Evolutionary conservation across 2,797 vertebrate genomes (phyloP), one percentile per base, ranked within the genome.

Genomic region (Acomys russatus): DNA sequence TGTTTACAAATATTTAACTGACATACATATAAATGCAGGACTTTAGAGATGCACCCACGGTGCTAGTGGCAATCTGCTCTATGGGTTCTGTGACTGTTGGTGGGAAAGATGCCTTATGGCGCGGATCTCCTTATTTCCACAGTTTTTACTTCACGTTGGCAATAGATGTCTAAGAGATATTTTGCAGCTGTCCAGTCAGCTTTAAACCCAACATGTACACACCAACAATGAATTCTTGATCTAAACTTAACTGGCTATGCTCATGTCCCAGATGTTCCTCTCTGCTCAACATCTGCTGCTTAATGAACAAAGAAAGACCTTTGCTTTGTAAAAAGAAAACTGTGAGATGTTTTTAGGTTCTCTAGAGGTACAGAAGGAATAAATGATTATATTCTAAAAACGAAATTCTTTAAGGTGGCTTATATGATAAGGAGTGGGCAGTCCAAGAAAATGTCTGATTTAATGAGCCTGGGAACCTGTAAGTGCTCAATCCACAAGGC

Each of bases 1-100:
- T 92, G 56, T 95, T 95, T 95, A 93, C 61, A 97, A 90, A 94
- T 94, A 88, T 92, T 90, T 94, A 94, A 49, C 54, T 79, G 70
- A 44, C 61, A 88, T 84, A n/a, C 30, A 79, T 76, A 83, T 87
- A 84, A 89, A 88, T 66, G 49, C 8, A 77, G 30, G 76, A 86
- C 38, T 83, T 0, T 28, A 74, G 59, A 61, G 28, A 61, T 66
- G 25, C 22, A 76, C 35, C 66, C 70, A 70, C 51, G 73, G 54
- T 56, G 51, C 85, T 83, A 70, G 63, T 87, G 6, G 54, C 85
- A 90, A 83, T 95, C 74, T 92, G 92, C 66, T 93, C 2, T 49
- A 49, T 38, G 77, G 88, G 33, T 77, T 95, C 77, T 91, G 66
- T 80, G 77, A 90, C 5, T 74, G 44, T 88, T 80, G 59, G n/a